phyloP scores from a whole-genome alignment of 1,140 invertebrate genomes.

The Popillia japonica region DNA sequence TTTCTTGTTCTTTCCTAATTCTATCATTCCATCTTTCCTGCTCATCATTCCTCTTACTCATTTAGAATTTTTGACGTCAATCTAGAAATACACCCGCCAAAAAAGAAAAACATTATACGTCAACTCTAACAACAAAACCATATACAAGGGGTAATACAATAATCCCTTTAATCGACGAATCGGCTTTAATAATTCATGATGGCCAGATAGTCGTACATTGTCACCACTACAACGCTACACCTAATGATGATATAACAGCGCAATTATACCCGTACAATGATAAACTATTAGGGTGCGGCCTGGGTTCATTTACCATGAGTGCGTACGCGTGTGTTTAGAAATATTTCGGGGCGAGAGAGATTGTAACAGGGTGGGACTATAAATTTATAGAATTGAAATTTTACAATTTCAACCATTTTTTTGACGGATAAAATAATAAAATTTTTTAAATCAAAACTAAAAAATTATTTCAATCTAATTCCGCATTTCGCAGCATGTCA shows the following conservation, averaged over 20 bases:
- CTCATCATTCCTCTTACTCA: too few species aligned
- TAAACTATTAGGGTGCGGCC: constrained; percentile 2
- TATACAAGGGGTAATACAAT: constrained; percentile 16
- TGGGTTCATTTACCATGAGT: background rate
- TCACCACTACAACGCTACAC: background rate
- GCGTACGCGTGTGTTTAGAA: background rate
- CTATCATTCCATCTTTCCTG: too few species aligned
- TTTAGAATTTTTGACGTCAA: too few species aligned
- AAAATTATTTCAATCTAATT: background rate
- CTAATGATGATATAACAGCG: background rate
- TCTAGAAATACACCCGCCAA: too few species aligned
- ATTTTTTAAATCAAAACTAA: too few species aligned
- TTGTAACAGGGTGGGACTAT: background rate
- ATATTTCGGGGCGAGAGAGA: too few species aligned
- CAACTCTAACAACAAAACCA: background rate
- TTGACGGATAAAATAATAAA: too few species aligned
- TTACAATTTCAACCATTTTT: too few species aligned
- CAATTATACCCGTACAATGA: constrained; percentile 5
- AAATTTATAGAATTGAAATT: background rate
- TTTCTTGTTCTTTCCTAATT: too few species aligned
- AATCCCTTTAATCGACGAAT: constrained; percentile 5
- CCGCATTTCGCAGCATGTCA: background rate
- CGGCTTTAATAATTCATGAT: background rate
- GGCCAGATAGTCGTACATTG: background rate
- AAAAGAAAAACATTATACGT: background rate